These are phyloP conservation scores for Lepisosteus osseus DNA, from an alignment of 2,113 vertebrate genomes.

Conservation along the genomic window DNA sequence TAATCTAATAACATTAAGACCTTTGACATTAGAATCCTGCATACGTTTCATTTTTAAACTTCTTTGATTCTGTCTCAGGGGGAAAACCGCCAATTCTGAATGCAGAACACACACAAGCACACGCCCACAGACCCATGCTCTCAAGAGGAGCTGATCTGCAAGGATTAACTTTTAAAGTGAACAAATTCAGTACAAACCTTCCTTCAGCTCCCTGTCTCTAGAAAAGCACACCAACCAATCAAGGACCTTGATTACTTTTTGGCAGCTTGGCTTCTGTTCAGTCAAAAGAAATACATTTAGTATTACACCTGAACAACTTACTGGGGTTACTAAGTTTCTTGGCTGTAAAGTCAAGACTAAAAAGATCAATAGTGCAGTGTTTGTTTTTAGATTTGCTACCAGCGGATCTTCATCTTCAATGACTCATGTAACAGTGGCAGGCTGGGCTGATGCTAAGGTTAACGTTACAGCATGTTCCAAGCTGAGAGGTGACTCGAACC, in stretches of 20 bases:
- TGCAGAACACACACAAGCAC: constrained; percentile 6
- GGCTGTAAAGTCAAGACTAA: neutral
- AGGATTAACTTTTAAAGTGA: neutral
- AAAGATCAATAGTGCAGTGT: neutral
- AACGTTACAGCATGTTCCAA: constrained; percentile 58
- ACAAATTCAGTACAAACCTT: neutral
- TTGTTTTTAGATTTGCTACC: constrained; percentile 1
- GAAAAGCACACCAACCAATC: too few species aligned
- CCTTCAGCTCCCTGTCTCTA: neutral
- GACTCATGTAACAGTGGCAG: constrained; percentile 9
- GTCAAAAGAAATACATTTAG: neutral
- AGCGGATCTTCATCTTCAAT: constrained; percentile 3
- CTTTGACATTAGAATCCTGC: constrained; percentile 5
- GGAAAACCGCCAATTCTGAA: constrained; percentile 17
- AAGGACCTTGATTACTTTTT: neutral
- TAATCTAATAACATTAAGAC: constrained; percentile 24
- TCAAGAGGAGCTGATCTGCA: neutral
- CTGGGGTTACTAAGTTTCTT: neutral
- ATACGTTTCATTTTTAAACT: constrained; percentile 20
- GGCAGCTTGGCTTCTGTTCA: too few species aligned
- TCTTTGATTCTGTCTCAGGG: constrained; percentile 26
- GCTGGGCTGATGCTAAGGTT: constrained; percentile 36
- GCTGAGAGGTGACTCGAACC: constrained; percentile 64
- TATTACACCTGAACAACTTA: neutral
- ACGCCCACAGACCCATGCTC: constrained; percentile 1